Evolutionary conservation across 1,140 invertebrate genomes (phyloP).

Genomic region (Bombus waltoni): DNA sequence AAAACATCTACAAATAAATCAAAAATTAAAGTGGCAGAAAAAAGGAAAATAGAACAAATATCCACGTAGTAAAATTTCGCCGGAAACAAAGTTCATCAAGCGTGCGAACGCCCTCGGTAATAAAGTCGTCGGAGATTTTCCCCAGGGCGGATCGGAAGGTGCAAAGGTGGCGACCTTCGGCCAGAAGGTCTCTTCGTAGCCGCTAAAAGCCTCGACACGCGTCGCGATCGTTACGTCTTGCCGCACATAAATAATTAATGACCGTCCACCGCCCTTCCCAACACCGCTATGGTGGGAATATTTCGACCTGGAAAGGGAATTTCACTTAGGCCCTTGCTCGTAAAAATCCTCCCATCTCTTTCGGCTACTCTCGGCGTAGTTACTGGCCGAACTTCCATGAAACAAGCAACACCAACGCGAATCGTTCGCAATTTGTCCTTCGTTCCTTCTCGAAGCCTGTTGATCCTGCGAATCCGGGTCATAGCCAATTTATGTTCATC

Average conservation of each 20-base stretch:
- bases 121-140: constrained; percentile 56
- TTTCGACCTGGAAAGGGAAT: constrained; percentile 3
- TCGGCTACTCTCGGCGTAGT: not conserved
- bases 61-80: fast-evolving
- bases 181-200: constrained; percentile 37
- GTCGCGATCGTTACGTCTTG: constrained; percentile 63
- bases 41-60: not conserved
- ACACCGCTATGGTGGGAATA: constrained; percentile 54
- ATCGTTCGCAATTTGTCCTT: constrained; percentile 30
- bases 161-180: constrained; percentile 57
- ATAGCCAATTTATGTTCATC: constrained; percentile 18
- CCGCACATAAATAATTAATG: constrained; percentile 72
- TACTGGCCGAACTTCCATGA: not conserved
- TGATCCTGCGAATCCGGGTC: constrained; percentile 35
- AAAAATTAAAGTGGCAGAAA: not conserved
- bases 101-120: constrained; percentile 21
- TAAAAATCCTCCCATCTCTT: constrained; percentile 6
- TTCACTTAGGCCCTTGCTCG: not conserved
- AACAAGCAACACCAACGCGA: not conserved
- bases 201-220: constrained; percentile 68
- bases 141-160: constrained; percentile 39
- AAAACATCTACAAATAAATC: not conserved
- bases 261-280: constrained; percentile 47
- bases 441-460: constrained; percentile 14
- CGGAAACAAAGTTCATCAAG: not conserved